Evolutionary conservation across 1,140 invertebrate species (phyloP).

Genomic region (Achatina immaculata): DNA sequence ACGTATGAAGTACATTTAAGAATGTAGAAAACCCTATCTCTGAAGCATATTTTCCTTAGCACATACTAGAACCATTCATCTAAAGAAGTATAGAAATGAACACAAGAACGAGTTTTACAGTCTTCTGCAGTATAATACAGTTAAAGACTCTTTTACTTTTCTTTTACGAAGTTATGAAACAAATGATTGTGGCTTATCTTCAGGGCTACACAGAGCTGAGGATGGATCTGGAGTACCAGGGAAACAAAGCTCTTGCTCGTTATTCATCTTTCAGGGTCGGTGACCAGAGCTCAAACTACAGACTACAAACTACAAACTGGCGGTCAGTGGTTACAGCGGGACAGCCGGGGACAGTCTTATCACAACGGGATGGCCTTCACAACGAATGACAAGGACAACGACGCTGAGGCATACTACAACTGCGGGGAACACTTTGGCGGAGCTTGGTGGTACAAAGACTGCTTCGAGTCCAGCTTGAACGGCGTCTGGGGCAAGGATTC

Average conservation of each 20-base stretch:
- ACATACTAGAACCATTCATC: no score
- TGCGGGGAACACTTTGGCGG: not conserved
- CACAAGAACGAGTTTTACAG: no score
- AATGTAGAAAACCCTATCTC: no score
- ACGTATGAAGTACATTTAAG: no score
- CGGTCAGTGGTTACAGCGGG: not conserved
- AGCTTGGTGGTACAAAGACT: conserved; percentile 2
- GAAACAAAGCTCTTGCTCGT: not conserved
- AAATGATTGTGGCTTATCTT: no score
- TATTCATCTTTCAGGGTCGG: not conserved
- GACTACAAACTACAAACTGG: no score
- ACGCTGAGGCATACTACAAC: not conserved
- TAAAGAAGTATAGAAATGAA: no score
- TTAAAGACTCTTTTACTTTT: no score
- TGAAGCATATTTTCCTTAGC: no score
- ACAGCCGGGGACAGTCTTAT: conserved; percentile 5
- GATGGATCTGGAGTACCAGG: not conserved
- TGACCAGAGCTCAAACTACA: not conserved
- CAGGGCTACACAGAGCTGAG: conserved; percentile 1
- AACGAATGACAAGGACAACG: not conserved
- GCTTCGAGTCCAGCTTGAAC: not conserved
- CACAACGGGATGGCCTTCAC: not conserved
- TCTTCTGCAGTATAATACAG: no score
- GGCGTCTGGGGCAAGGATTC: not conserved
- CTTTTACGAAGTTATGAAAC: no score